Percentiles rank a stretch among this genome's conserved stretches.
phyloP scores from a whole-genome alignment of 2,888 invertebrate genomes.

The Tuta absoluta region DNA sequence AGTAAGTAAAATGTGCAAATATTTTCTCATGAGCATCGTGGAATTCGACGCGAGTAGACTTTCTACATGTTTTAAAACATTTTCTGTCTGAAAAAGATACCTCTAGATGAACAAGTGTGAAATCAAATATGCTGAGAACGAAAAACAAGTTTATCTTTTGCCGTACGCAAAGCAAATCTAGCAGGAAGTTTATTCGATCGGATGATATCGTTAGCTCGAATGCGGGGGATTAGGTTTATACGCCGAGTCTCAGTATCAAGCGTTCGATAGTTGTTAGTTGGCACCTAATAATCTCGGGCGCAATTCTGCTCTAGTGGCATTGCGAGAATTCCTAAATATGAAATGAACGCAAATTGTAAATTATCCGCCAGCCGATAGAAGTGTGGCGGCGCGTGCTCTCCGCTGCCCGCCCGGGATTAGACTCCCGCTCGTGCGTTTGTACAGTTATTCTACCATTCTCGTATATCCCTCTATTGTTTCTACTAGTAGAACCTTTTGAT shows the following conservation, averaged over 20 bases:
- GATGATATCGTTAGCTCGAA: conserved; percentile 10
- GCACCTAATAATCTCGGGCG: conserved; percentile 32
- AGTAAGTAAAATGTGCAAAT: background rate
- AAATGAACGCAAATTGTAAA: conserved; percentile 67
- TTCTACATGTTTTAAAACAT: background rate
- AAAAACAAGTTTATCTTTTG: background rate
- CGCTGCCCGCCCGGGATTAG: conserved; percentile 63
- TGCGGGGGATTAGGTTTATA: conserved; percentile 15
- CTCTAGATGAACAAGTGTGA: background rate
- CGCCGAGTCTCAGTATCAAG: conserved; percentile 20
- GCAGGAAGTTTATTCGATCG: conserved; percentile 21
- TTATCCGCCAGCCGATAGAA: conserved; percentile 50
- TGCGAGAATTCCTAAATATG: conserved; percentile 53
- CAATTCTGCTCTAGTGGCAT: conserved; percentile 35
- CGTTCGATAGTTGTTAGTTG: conserved; percentile 21
- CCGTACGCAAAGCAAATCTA: conserved; percentile 11
- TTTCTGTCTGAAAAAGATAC: conserved; percentile 6
- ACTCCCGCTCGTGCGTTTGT: conserved; percentile 64
- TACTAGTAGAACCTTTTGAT: conserved; percentile 53
- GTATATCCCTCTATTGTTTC: conserved; percentile 61
- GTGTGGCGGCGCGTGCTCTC: conserved; percentile 64
- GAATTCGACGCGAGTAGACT: background rate
- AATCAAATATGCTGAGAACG: conserved; percentile 3
- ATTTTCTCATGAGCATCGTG: background rate
- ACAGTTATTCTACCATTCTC: conserved; percentile 56